A percentile compares a stretch with the other conserved stretches of the same genome.
These are phyloP conservation scores for Notarius lentiginosus DNA, from an alignment of 2,113 vertebrate genomes.

Conservation along the genomic window DNA sequence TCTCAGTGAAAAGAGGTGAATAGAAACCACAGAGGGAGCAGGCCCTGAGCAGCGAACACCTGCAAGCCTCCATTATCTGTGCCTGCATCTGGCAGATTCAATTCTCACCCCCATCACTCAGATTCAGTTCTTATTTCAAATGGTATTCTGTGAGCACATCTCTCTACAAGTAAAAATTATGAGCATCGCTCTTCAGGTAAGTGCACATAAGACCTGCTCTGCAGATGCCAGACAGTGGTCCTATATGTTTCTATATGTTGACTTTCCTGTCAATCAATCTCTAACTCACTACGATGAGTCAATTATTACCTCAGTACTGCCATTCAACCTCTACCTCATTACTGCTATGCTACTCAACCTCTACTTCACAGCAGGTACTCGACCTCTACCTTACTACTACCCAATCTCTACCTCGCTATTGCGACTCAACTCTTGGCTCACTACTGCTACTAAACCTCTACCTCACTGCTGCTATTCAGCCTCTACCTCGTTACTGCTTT, in stretches of 20 bases:
- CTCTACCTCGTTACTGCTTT: background rate
- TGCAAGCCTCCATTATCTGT: constrained; percentile 38
- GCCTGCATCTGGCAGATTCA: constrained; percentile 32
- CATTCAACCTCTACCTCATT: background rate
- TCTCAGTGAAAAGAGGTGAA: constrained; percentile 45
- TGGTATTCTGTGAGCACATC: background rate
- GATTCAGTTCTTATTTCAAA: constrained; percentile 19
- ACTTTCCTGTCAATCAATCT: background rate
- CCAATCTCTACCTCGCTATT: background rate
- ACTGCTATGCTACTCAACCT: no score
- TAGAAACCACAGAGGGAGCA: constrained; percentile 7
- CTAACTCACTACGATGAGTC: background rate
- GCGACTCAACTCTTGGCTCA: no score
- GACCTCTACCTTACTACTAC: no score
- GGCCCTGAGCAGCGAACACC: constrained; percentile 40
- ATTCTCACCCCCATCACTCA: constrained; percentile 26
- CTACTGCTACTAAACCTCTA: no score
- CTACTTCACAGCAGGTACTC: background rate
- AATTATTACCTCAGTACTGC: background rate
- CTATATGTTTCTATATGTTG: background rate
- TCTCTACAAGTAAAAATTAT: constrained; percentile 11
- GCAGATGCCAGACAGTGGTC: background rate
- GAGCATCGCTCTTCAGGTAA: constrained; percentile 1
- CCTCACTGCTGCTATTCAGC: background rate
- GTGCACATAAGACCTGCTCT: background rate